A percentile compares a stretch with the other conserved stretches of the same genome.
These are phyloP conservation scores for Argyresthia goedartella DNA, from an alignment of 2,888 invertebrate genomes.

Conservation along the genomic window DNA sequence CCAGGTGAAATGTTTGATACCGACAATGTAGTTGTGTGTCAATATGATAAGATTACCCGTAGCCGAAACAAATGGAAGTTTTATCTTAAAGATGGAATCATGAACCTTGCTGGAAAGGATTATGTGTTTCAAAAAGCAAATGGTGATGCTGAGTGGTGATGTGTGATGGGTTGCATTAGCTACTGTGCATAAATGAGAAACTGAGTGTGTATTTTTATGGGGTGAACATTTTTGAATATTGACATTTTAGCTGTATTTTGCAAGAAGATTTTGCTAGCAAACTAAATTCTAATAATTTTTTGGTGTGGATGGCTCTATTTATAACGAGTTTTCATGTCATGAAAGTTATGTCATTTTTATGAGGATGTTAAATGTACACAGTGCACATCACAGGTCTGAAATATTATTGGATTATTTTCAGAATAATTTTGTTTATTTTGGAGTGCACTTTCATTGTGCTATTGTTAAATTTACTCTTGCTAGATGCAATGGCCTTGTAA, in stretches of 20 bases:
- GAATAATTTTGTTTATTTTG: too few species aligned
- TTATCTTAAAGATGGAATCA: conserved; percentile 98
- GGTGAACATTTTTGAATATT: conserved; percentile 4
- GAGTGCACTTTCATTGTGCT: too few species aligned
- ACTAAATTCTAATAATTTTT: not conserved
- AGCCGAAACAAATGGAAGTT: conserved; percentile 99
- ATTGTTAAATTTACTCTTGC: too few species aligned
- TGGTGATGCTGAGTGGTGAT: conserved; percentile 99
- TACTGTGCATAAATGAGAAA: conserved; percentile 8
- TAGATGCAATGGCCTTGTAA: too few species aligned
- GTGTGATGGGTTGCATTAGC: conserved; percentile 11
- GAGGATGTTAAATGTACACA: too few species aligned
- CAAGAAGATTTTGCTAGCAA: not conserved
- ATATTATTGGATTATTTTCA: too few species aligned
- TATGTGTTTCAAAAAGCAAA: conserved; percentile 99
- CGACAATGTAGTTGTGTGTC: conserved; percentile 99
- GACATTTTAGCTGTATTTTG: not conserved
- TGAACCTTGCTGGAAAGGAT: conserved; percentile 98
- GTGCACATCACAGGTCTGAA: too few species aligned
- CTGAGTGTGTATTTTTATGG: conserved; percentile 3
- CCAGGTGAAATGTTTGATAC: conserved; percentile 97
- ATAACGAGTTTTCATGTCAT: not conserved
- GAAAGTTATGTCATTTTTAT: too few species aligned
- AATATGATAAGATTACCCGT: conserved; percentile 99
- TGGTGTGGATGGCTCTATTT: not conserved